phyloP scores from a whole-genome alignment of 2,797 vertebrate species.

The Phaenicophaeus curvirostris region DNA sequence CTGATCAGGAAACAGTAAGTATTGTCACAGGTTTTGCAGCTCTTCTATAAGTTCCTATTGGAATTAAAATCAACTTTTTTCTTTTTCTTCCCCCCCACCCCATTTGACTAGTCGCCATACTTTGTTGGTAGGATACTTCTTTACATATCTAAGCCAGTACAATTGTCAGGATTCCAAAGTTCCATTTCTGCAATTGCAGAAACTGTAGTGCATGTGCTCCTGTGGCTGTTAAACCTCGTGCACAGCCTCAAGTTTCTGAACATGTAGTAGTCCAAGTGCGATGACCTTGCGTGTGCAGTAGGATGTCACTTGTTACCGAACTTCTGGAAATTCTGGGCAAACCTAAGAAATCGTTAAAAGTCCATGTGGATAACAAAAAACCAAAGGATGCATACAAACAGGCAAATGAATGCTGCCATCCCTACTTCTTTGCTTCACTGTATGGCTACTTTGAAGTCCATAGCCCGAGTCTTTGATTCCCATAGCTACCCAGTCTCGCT shows the following conservation, averaged over 20 bases:
- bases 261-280: not conserved
- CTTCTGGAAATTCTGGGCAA: not conserved
- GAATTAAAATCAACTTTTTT: not conserved
- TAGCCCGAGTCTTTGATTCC: not conserved
- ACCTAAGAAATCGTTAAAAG: not conserved
- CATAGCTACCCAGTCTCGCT: not conserved
- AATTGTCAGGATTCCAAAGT: not conserved
- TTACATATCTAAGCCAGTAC: not conserved
- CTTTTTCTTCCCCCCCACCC: not conserved
- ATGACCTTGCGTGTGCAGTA: rapidly evolving
- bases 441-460: not conserved
- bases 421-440: not conserved
- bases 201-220: not conserved
- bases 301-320: not conserved
- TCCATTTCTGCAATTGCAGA: not conserved
- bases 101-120: not conserved
- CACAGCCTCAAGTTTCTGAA: not conserved
- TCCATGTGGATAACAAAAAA: not conserved
- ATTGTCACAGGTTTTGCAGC: not conserved
- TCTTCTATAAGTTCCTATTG: not conserved
- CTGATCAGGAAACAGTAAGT: constrained; percentile 83
- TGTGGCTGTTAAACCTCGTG: rapidly evolving
- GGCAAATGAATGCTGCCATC: not conserved
- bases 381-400: not conserved
- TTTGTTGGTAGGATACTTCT: not conserved